Base-by-base conservation (phyloP, 2,888 invertebrate species). In the Chrysolina americana region DNA sequence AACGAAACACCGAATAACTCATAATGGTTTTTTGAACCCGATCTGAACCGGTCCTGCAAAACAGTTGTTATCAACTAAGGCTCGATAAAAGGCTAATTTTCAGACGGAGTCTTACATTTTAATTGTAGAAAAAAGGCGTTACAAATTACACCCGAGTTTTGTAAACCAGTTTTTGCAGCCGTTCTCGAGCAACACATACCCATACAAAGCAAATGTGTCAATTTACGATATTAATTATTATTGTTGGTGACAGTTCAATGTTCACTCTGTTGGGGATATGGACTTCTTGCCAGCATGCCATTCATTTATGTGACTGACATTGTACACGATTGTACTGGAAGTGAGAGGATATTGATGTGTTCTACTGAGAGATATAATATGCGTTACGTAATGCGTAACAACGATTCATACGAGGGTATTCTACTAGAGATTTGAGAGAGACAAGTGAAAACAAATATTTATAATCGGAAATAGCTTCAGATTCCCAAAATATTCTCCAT, bases 141-240 rank as follows among this genome's bases (percentile, higher is more conserved):
- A 69, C 69, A 69, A 69, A 69, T 69, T 69, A 41, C 59, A 59
- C 69, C 28, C 50, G 9, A 69, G 56, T 69, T 69, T 69, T 69
- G 69, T 44, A 47, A 69, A 69, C 69, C 69, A 69, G 69, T 66
- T 66, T 66, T 66, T 66, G 66, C 50, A 23, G 50, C 17, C 36
- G 17, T 66, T 66, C 48, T 23, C 56, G 69, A 44, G 50, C 53
- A 59, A 53, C 59, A 11, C 44, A 66, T 66, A 50, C 48, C 66
- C 56, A 69, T 69, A 69, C 44, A 59, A 41, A 59, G 69, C 69
- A 50, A 69, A 69, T 69, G 69, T 69, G 69, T 69, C 69, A 69
- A 69, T 69, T 69, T 69, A 69, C 62, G 62, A 59, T 69, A 69
- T 69, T 69, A 69, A 69, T 69, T 69, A 69, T 69, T 50, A 69